Conservation (phyloP, 2,113 vertebrate species). For the Todiramphus saurophagus region DNA sequence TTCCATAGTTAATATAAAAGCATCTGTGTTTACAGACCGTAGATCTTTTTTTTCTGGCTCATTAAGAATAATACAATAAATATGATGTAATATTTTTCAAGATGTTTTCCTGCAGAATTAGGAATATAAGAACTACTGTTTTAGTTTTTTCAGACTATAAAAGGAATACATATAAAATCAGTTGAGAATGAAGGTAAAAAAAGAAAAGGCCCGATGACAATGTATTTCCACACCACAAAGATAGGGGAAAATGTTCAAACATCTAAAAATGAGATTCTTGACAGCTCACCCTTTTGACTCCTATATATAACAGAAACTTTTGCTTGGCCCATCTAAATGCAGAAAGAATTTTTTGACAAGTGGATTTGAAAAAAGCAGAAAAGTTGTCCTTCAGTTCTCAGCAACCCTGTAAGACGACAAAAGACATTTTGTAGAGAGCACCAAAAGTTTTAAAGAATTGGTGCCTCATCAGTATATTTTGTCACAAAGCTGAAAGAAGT, state of each 20-base stretch:
- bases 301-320: neutral
- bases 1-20: neutral
- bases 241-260: neutral
- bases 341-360: neutral
- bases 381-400: neutral
- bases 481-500: neutral
- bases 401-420: neutral
- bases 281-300: neutral
- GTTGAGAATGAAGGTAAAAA: neutral
- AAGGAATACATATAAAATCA: neutral
- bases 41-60: neutral
- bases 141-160: neutral
- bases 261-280: neutral
- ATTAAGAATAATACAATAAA: neutral
- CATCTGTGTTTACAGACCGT: neutral
- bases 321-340: neutral
- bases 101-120: neutral
- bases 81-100: neutral
- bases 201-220: neutral
- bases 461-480: neutral
- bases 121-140: neutral
- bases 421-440: neutral
- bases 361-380: neutral
- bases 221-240: neutral
- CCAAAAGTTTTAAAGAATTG: neutral